Percentiles rank a stretch among this genome's conserved stretches.
Conservation (phyloP, 2,888 invertebrate species). For the Nephrotoma flavescens region DNA sequence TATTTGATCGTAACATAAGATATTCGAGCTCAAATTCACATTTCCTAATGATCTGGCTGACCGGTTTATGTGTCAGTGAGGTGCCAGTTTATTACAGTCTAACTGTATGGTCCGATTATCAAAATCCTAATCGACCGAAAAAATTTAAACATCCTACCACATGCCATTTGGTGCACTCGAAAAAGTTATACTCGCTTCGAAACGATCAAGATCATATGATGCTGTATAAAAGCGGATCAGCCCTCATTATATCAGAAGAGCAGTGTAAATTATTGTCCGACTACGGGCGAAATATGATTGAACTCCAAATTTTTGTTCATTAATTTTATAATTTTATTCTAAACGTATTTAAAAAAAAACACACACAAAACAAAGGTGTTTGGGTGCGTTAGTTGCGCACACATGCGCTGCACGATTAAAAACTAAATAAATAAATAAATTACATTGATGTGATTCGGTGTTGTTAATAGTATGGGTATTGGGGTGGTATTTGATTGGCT, state of each 20-base stretch:
- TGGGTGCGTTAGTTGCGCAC: not conserved
- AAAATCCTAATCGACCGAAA: not conserved
- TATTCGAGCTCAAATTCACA: not conserved
- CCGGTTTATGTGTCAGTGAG: slow-evolving; percentile 18
- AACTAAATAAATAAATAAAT: not conserved
- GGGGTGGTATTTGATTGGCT: not conserved
- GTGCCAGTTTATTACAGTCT: slow-evolving; percentile 18
- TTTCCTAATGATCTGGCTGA: slow-evolving; percentile 22
- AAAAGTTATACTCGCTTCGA: slow-evolving; percentile 21
- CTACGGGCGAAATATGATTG: slow-evolving; percentile 19
- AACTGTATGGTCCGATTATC: slow-evolving; percentile 19
- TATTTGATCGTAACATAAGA: slow-evolving; percentile 8
- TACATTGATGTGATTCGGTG: not conserved
- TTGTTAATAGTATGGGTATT: not conserved
- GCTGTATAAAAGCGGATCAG: slow-evolving; percentile 18
- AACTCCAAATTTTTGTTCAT: slow-evolving; percentile 18
- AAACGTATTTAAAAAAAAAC: not conserved
- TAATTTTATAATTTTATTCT: slow-evolving; percentile 8
- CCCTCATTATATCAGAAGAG: slow-evolving; percentile 17
- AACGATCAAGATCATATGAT: slow-evolving; percentile 14
- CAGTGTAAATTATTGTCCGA: slow-evolving; percentile 18
- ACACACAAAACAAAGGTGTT: not conserved
- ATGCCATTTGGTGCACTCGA: slow-evolving; percentile 21
- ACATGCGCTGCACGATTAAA: not conserved
- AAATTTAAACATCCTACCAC: slow-evolving; percentile 9